These are phyloP conservation scores for Hybognathus amarus DNA, from an alignment of 2,797 vertebrate species.

Conservation along the genomic window DNA sequence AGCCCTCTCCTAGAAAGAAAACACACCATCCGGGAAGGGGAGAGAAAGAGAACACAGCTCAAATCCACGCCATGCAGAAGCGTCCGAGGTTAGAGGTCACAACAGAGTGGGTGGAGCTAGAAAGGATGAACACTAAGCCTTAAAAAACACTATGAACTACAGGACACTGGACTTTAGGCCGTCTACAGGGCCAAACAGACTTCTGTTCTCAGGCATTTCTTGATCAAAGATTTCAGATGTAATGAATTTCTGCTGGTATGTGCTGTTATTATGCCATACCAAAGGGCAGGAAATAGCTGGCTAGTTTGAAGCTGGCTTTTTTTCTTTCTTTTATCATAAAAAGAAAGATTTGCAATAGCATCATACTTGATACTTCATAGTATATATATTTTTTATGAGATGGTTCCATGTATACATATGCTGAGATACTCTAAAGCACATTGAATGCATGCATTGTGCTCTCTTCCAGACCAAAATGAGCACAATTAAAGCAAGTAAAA, in stretches of 20 bases:
- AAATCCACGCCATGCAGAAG: constrained; percentile 75
- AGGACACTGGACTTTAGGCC: constrained; percentile 21
- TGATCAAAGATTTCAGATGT: constrained; percentile 20
- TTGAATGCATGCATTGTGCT: constrained; percentile 24
- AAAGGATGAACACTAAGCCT: constrained; percentile 43
- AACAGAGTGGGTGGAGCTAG: constrained; percentile 47
- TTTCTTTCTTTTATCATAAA: constrained; percentile 38
- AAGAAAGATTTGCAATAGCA: constrained; percentile 35
- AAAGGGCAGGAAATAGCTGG: not conserved
- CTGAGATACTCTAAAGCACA: constrained; percentile 24
- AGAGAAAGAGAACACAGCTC: constrained; percentile 65
- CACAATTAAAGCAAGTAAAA: not conserved
- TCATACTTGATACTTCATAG: not conserved
- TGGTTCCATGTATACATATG: constrained; percentile 7
- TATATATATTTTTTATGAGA: not conserved
- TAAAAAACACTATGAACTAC: not conserved
- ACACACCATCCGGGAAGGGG: constrained; percentile 62
- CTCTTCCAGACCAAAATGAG: not conserved
- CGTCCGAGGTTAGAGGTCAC: constrained; percentile 58
- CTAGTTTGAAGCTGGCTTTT: constrained; percentile 6
- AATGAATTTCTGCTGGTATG: constrained; percentile 19
- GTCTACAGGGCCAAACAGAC: constrained; percentile 32
- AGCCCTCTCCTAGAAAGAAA: constrained; percentile 91
- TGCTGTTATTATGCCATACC: not conserved
- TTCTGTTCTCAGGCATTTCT: constrained; percentile 50